Conservation (phyloP, 1,140 invertebrate genomes). For the Eulimnadia texana region DNA sequence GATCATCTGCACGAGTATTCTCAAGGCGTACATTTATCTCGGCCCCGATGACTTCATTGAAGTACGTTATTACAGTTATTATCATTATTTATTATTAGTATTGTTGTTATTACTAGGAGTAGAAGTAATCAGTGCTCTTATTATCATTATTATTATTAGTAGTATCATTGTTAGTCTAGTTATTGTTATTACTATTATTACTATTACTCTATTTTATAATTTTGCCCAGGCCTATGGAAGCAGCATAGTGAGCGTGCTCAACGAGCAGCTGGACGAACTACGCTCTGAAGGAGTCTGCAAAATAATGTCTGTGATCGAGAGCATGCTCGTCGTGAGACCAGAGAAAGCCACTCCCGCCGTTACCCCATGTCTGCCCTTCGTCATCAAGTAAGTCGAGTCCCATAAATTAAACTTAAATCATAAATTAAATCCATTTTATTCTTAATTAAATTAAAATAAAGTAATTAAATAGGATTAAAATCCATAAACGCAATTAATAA, state of each 20-base stretch:
- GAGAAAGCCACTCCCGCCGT: slow-evolving; percentile 45
- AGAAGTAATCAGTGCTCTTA: too few relatives aligned
- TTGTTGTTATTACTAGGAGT: not conserved
- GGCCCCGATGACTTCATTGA: slow-evolving; percentile 61
- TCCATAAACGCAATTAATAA: too few relatives aligned
- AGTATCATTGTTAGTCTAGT: not conserved
- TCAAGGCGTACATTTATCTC: slow-evolving; percentile 67
- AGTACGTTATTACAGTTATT: slow-evolving; percentile 30
- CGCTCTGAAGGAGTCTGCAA: slow-evolving; percentile 58
- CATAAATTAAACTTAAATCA: slow-evolving; percentile 4
- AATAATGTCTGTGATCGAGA: slow-evolving; percentile 55
- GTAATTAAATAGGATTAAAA: not conserved
- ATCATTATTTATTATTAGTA: slow-evolving; percentile 8
- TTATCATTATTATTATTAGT: slow-evolving; percentile 9
- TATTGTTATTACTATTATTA: not conserved
- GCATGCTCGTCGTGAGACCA: slow-evolving; percentile 47
- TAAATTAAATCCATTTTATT: slow-evolving; percentile 5
- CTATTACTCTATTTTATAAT: not conserved
- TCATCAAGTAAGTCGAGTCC: slow-evolving; percentile 45
- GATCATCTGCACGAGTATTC: slow-evolving; percentile 56
- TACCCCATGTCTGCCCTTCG: slow-evolving; percentile 44
- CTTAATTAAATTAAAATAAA: not conserved
- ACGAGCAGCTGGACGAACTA: slow-evolving; percentile 58
- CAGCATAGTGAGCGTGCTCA: slow-evolving; percentile 47
- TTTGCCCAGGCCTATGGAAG: slow-evolving; percentile 9